Conservation (phyloP, 2,113 vertebrate genomes). For the Anarhynchus alexandrinus region DNA sequence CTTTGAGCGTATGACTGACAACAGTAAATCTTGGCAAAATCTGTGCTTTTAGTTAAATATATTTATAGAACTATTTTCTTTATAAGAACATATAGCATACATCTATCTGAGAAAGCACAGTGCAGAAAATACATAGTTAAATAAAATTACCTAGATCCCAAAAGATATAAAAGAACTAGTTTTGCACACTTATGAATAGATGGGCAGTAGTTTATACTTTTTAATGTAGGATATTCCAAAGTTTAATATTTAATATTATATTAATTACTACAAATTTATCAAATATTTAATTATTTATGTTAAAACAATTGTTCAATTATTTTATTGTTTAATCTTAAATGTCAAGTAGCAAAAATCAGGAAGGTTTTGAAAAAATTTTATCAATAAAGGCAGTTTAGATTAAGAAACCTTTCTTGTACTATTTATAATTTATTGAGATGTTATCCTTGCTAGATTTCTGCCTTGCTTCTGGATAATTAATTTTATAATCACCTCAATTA, state of each 20-base stretch:
- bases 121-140: background rate
- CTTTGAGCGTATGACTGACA: fast-evolving
- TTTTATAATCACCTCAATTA: background rate
- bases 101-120: background rate
- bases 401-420: background rate
- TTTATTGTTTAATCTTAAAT: background rate
- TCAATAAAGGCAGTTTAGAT: background rate
- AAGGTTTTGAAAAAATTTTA: background rate
- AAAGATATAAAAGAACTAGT: background rate
- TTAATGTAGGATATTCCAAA: background rate
- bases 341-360: background rate
- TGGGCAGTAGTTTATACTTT: background rate
- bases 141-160: background rate
- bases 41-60: background rate
- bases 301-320: background rate
- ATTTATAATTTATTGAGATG: background rate
- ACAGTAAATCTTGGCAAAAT: background rate
- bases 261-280: background rate
- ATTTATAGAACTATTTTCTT: background rate
- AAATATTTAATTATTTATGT: background rate
- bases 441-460: background rate
- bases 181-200: background rate
- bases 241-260: background rate
- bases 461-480: background rate
- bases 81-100: background rate